phyloP scores from a whole-genome alignment of 2,888 invertebrate species.

The Venustoraphidia nigricollis region DNA sequence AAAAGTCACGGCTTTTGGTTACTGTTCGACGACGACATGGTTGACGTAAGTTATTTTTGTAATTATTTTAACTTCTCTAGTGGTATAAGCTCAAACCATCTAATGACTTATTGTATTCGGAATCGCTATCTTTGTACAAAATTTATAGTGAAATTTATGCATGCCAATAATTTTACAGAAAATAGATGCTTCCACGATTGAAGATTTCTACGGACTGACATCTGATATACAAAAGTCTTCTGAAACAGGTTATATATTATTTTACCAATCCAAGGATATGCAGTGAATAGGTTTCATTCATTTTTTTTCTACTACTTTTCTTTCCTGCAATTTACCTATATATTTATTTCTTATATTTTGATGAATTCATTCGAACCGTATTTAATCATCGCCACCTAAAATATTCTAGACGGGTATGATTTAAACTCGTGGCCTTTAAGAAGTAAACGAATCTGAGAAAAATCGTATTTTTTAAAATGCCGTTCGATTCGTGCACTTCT shows the following conservation, averaged over 20 bases:
- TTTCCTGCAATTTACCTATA: conserved; percentile 8
- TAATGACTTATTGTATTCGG: too few species aligned
- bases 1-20: conserved; percentile 99
- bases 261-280: conserved; percentile 85
- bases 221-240: conserved; percentile 98
- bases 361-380: too few species aligned
- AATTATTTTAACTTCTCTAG: conserved; percentile 1
- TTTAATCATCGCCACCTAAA: too few species aligned
- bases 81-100: background rate
- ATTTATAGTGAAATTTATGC: background rate
- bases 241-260: conserved; percentile 98
- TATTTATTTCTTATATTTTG: too few species aligned
- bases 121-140: background rate
- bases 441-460: too few species aligned
- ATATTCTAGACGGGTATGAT: too few species aligned
- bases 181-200: conserved; percentile 97
- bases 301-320: conserved; percentile 11
- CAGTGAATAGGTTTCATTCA: conserved; percentile 11
- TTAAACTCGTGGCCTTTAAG: too few species aligned
- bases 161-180: conserved; percentile 44
- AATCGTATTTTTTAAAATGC: too few species aligned
- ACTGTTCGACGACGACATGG: conserved; percentile 99
- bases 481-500: background rate
- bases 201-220: conserved; percentile 98
- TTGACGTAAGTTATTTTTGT: conserved; percentile 67